Conservation (phyloP, 1,140 invertebrate species). For the Heliconius melpomene region DNA sequence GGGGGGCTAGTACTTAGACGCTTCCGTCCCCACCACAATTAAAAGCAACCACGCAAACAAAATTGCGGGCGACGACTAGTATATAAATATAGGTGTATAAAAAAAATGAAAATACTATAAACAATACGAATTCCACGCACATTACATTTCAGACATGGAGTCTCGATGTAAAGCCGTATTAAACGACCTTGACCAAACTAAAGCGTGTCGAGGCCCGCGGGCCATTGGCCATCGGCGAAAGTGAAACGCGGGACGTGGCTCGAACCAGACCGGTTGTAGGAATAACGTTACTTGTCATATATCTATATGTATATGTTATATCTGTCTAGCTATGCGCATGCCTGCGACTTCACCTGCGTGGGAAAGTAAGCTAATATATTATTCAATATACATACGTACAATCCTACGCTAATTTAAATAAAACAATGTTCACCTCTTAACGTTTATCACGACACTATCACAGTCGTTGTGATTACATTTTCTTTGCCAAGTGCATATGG, state of each 20-base stretch:
- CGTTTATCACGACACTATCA: conserved; percentile 10
- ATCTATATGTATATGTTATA: too few species aligned
- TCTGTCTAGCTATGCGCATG: too few species aligned
- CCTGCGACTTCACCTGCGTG: too few species aligned
- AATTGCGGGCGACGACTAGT: not conserved
- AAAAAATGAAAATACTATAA: not conserved
- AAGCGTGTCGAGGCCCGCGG: conserved; percentile 50
- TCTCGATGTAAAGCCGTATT: not conserved
- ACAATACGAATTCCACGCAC: too few species aligned
- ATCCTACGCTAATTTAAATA: not conserved
- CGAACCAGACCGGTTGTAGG: conserved; percentile 13
- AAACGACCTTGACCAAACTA: conserved; percentile 48
- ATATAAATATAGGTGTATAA: not conserved
- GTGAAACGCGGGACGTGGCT: conserved; percentile 46
- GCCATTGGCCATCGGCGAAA: conserved; percentile 47
- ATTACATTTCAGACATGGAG: not conserved
- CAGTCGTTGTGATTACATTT: conserved; percentile 29
- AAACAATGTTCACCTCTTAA: not conserved
- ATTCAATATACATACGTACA: too few species aligned
- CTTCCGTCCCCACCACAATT: too few species aligned
- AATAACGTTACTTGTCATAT: not conserved
- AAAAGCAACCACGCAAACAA: too few species aligned
- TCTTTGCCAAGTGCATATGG: conserved; percentile 49
- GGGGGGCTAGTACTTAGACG: too few species aligned
- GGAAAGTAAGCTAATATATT: too few species aligned